phyloP scores from a whole-genome alignment of 1,140 invertebrate genomes.

The Drosophila paulistorum region DNA sequence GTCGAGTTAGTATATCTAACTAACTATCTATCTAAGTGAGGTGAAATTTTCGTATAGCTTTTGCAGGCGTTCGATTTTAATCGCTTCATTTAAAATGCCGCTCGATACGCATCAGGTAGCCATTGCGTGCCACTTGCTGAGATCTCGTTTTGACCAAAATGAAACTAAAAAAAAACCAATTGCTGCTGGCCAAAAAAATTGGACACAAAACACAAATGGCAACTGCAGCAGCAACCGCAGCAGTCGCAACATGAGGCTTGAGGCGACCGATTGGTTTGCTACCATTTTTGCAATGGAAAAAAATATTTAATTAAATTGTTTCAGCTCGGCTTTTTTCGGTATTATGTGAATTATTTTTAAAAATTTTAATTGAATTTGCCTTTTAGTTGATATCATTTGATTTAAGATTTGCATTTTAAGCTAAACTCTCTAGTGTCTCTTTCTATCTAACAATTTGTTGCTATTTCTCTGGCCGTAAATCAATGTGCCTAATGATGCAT shows the following conservation, averaged over 20 bases:
- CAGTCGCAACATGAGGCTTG: slow-evolving; percentile 23
- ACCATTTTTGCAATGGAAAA: slow-evolving; percentile 63
- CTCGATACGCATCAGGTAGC: slow-evolving; percentile 77
- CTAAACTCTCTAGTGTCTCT: slow-evolving; percentile 17
- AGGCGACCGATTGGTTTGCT: slow-evolving; percentile 47
- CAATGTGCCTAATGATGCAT: slow-evolving; percentile 78
- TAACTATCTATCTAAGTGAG: slow-evolving; percentile 15
- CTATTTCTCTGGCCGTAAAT: slow-evolving; percentile 53
- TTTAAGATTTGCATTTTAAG: slow-evolving; percentile 23
- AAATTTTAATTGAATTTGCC: slow-evolving; percentile 51
- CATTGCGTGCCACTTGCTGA: slow-evolving; percentile 79
- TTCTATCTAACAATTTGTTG: slow-evolving; percentile 49
- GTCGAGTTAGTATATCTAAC: not conserved
- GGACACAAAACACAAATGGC: slow-evolving; percentile 48
- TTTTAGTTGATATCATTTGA: slow-evolving; percentile 2
- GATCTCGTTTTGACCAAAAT: slow-evolving; percentile 75
- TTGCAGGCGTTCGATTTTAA: slow-evolving; percentile 78
- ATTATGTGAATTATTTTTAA: slow-evolving; percentile 45
- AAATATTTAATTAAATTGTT: slow-evolving; percentile 77
- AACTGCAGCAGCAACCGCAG: slow-evolving; percentile 31
- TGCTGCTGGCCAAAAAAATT: slow-evolving; percentile 61
- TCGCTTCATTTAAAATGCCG: slow-evolving; percentile 79
- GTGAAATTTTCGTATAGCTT: slow-evolving; percentile 51
- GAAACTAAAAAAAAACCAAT: slow-evolving; percentile 20
- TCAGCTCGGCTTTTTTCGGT: slow-evolving; percentile 39